Percentiles rank a stretch among this genome's conserved stretches.
Evolutionary conservation across 2,888 invertebrate species (phyloP).

Genomic region (Xestia c-nigrum): DNA sequence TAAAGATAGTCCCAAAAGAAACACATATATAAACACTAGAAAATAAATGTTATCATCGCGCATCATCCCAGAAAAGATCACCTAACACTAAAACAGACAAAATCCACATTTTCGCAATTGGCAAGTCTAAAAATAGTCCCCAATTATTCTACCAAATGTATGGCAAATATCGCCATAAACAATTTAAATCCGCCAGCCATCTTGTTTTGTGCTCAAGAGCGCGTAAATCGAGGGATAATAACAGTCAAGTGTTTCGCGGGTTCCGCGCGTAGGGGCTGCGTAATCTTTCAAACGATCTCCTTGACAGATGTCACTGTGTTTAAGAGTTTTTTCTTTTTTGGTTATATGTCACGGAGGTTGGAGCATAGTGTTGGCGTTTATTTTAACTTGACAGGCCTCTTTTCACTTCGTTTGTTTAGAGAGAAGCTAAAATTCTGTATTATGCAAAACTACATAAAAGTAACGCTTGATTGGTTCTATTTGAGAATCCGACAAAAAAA

Average conservation of each 20-base stretch:
- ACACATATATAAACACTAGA: too few relatives aligned
- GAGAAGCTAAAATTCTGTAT: background rate
- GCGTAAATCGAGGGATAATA: slow-evolving; percentile 37
- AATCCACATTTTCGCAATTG: slow-evolving; percentile 9
- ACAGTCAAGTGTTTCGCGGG: slow-evolving; percentile 2
- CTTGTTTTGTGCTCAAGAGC: slow-evolving; percentile 24
- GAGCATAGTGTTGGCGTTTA: background rate
- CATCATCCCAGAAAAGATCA: background rate
- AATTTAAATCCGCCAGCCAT: slow-evolving; percentile 38
- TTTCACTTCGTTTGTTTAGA: background rate
- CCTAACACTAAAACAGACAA: background rate
- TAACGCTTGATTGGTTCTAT: background rate
- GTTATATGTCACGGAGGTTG: background rate
- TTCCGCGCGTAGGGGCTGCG: slow-evolving; percentile 7
- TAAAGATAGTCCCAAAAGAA: too few relatives aligned
- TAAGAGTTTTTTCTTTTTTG: slow-evolving; percentile 5
- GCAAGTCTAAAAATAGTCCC: slow-evolving; percentile 5
- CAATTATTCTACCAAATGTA: background rate
- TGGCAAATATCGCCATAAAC: slow-evolving; percentile 28
- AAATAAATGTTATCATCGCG: background rate
- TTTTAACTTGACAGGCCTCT: background rate
- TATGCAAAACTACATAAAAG: background rate
- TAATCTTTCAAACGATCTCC: slow-evolving; percentile 44
- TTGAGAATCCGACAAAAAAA: background rate
- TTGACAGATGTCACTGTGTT: slow-evolving; percentile 28